Conservation (phyloP, 2,797 vertebrate genomes). For the Peromyscus nudipes region DNA sequence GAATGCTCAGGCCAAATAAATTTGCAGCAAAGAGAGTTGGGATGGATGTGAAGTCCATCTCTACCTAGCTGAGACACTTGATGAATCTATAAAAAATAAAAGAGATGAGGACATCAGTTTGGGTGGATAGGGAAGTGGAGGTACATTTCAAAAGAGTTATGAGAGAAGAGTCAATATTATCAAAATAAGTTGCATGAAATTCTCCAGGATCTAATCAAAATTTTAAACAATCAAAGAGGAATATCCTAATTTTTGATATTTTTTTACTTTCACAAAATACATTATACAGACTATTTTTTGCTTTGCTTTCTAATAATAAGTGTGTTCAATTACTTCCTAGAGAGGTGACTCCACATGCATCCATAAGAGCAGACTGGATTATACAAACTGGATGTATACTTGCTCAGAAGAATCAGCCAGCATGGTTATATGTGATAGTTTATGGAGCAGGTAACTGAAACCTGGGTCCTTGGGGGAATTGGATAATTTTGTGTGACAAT, state of each 20-base stretch:
- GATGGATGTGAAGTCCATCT: background rate
- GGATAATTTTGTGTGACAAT: conserved; percentile 4
- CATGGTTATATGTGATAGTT: background rate
- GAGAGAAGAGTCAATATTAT: background rate
- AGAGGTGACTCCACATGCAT: background rate
- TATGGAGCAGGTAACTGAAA: background rate
- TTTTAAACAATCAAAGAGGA: background rate
- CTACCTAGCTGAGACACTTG: background rate
- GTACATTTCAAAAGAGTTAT: background rate
- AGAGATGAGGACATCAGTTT: too few relatives aligned
- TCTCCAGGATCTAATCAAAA: background rate
- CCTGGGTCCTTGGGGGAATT: background rate
- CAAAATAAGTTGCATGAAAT: background rate
- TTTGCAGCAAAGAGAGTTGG: background rate
- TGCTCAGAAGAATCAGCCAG: background rate
- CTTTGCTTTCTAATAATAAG: background rate
- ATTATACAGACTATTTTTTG: background rate
- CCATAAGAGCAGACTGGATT: background rate
- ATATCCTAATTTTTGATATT: background rate
- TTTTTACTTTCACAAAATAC: background rate
- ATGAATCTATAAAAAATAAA: background rate
- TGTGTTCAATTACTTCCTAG: background rate
- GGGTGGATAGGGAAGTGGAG: too few relatives aligned
- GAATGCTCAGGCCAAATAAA: background rate
- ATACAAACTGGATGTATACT: background rate